Evolutionary conservation across 2,888 invertebrate species (phyloP).

Genomic region (Drosophila phalerata): DNA sequence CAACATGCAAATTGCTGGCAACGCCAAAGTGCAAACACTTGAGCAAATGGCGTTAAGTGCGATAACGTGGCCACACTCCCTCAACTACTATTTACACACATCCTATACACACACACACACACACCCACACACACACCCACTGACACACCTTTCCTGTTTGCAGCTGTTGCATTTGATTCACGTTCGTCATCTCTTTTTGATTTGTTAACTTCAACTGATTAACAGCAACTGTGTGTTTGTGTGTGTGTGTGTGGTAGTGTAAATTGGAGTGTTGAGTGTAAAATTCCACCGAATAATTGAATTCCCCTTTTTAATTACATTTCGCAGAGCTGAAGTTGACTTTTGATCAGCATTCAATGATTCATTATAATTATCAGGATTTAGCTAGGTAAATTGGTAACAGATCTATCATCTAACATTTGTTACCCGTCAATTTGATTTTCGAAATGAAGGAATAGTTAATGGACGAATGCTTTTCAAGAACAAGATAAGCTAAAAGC

Average conservation of each 20-base stretch:
- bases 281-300: slow-evolving; percentile 45
- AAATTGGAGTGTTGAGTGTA: slow-evolving; percentile 8
- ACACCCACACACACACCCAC: background rate
- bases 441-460: background rate
- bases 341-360: background rate
- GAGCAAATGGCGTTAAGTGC: slow-evolving; percentile 73
- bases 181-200: slow-evolving; percentile 32
- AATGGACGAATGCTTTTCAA: background rate
- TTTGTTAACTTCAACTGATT: slow-evolving; percentile 37
- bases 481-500: no score
- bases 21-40: slow-evolving; percentile 76
- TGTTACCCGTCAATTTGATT: background rate
- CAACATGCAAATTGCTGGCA: slow-evolving; percentile 74
- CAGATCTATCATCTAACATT: background rate
- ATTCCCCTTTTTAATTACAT: slow-evolving; percentile 58
- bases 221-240: slow-evolving; percentile 17
- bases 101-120: background rate
- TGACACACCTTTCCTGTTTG: background rate
- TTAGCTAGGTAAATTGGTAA: background rate
- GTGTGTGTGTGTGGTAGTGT: slow-evolving; percentile 2
- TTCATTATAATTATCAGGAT: background rate
- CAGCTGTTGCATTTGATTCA: slow-evolving; percentile 28
- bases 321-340: slow-evolving; percentile 4
- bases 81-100: slow-evolving; percentile 3
- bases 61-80: slow-evolving; percentile 60